Conservation (phyloP, 2,797 vertebrate species). For the Sebastiscus albofasciatus region DNA sequence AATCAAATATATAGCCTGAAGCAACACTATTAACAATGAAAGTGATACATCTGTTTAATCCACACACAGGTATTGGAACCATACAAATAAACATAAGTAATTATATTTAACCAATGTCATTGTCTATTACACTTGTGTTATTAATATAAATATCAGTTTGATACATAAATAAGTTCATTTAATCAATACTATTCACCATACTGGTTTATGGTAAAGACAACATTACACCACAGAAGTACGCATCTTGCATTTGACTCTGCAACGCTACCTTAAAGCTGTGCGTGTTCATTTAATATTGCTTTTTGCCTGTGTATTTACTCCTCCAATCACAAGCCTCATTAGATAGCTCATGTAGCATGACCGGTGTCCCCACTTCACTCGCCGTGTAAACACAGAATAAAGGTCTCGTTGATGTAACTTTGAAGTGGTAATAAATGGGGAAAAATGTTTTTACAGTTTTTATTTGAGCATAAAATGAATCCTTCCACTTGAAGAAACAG, state of each 20-base stretch:
- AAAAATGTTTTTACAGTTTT: not conserved
- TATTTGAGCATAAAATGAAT: not conserved
- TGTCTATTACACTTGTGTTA: not conserved
- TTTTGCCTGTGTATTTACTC: constrained; percentile 41
- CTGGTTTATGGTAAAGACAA: not conserved
- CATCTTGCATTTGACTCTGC: not conserved
- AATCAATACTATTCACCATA: not conserved
- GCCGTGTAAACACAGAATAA: constrained; percentile 36
- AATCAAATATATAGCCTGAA: not conserved
- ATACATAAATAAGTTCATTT: not conserved
- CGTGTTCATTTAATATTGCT: constrained; percentile 31
- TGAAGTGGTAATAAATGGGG: constrained; percentile 21
- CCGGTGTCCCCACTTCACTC: constrained; percentile 33
- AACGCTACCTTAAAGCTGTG: not conserved
- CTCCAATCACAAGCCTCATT: constrained; percentile 61
- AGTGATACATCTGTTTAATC: not conserved
- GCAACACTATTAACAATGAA: not conserved
- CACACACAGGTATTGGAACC: not conserved
- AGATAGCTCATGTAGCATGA: constrained; percentile 55
- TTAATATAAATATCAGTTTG: not conserved
- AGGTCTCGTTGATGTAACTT: constrained; percentile 25
- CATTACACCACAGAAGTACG: not conserved
- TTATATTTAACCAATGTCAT: not conserved
- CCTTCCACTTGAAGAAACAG: not conserved
- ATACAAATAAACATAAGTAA: not conserved